Conservation (phyloP, 2,888 invertebrate species). For the Muschampia staudingeri region DNA sequence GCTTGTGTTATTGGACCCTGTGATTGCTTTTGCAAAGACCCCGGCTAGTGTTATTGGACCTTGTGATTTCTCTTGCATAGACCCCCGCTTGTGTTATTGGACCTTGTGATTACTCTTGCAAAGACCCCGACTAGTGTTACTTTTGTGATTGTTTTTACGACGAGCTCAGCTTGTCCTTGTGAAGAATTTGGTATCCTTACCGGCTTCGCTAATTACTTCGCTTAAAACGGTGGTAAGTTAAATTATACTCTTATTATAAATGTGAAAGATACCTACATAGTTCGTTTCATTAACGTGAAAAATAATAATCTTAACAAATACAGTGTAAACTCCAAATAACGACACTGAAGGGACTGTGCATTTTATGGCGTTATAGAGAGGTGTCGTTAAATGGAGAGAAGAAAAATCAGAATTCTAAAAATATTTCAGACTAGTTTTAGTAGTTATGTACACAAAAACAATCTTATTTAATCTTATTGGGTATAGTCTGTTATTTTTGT, state of each 20-base stretch:
- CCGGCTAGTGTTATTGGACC: constrained; percentile 19
- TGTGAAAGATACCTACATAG: constrained; percentile 17
- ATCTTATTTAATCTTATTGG: constrained; percentile 19
- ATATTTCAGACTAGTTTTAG: constrained; percentile 19
- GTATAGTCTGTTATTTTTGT: constrained; percentile 19
- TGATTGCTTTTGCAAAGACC: constrained; percentile 19
- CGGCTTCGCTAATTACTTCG: constrained; percentile 19
- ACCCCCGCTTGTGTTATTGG: constrained; percentile 19
- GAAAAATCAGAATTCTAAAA: constrained; percentile 17
- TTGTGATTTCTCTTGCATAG: constrained; percentile 19
- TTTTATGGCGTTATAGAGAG: constrained; percentile 17
- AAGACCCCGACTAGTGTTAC: constrained; percentile 19
- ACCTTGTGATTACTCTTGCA: constrained; percentile 19
- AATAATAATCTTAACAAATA: constrained; percentile 19
- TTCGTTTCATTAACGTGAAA: constrained; percentile 15
- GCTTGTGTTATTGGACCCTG: constrained; percentile 19
- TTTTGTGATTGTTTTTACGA: constrained; percentile 19
- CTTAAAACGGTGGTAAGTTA: constrained; percentile 19
- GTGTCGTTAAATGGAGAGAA: constrained; percentile 10
- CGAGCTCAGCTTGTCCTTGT: constrained; percentile 19
- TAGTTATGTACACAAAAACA: constrained; percentile 19
- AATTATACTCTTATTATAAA: constrained; percentile 19
- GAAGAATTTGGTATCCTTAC: constrained; percentile 19
- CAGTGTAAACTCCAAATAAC: constrained; percentile 19
- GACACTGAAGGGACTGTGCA: constrained; percentile 19